Conservation (phyloP, 2,797 vertebrate genomes). For the Myotis daubentonii region DNA sequence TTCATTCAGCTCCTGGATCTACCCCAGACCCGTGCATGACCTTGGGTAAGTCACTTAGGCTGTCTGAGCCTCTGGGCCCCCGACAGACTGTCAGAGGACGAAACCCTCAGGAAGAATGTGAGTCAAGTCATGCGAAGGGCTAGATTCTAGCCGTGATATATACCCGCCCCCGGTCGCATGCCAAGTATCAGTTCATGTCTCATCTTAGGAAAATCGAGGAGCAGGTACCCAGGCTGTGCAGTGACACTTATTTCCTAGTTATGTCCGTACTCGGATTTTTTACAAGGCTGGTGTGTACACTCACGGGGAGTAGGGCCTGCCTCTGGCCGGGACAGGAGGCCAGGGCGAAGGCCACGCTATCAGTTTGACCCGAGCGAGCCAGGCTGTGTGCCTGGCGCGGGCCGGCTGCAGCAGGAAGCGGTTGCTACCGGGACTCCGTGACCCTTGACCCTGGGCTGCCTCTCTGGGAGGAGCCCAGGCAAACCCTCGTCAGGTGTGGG, state of each 20-base stretch:
- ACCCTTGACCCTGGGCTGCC: background rate
- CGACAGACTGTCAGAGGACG: background rate
- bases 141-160: background rate
- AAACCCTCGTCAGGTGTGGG: fast-evolving
- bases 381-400: constrained; percentile 12
- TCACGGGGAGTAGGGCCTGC: background rate
- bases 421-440: background rate
- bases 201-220: background rate
- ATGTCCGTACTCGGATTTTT: background rate
- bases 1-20: background rate
- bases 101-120: background rate
- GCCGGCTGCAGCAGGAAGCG: constrained; percentile 43
- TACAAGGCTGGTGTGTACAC: background rate
- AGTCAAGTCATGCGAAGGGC: background rate
- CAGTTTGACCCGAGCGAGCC: constrained; percentile 64
- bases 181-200: fast-evolving
- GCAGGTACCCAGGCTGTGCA: background rate
- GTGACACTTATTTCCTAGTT: background rate
- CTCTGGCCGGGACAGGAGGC: background rate
- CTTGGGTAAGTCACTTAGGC: background rate
- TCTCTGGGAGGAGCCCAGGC: background rate
- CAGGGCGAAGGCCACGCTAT: constrained; percentile 41
- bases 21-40: background rate
- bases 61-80: background rate
- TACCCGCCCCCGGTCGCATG: fast-evolving